Percentiles rank a stretch among this genome's conserved stretches.
Evolutionary conservation across 1,140 invertebrate genomes (phyloP).

Genomic region (Eulimnadia texana): DNA sequence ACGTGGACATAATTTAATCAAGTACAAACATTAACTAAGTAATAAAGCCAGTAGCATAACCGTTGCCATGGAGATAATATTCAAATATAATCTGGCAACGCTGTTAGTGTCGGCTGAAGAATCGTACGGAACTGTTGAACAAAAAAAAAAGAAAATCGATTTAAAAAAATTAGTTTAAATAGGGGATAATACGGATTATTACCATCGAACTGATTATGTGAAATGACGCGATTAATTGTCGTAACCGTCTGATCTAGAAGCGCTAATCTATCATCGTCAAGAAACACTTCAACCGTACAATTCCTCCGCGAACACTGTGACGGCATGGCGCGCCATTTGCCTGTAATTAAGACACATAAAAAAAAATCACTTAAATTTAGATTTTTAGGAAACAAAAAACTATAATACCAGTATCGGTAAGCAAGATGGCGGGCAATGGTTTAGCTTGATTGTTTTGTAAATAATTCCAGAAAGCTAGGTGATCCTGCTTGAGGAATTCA

Average conservation of each 20-base stretch:
- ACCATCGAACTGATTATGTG: conserved; percentile 11
- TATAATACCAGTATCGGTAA: conserved; percentile 30
- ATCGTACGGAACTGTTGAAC: neutral
- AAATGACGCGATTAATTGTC: conserved; percentile 6
- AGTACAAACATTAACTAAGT: neutral
- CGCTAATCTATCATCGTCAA: neutral
- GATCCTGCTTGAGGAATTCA: conserved; percentile 17
- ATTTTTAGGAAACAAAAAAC: neutral
- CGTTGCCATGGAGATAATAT: neutral
- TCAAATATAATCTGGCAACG: neutral
- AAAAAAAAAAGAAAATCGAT: too few species aligned
- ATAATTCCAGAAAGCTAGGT: conserved; percentile 15
- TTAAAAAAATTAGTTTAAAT: too few species aligned
- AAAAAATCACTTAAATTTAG: neutral
- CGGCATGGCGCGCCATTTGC: conserved; percentile 13
- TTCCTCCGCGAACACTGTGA: neutral
- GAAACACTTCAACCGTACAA: conserved; percentile 1
- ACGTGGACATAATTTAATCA: too few species aligned
- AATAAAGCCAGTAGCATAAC: neutral
- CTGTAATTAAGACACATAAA: neutral
- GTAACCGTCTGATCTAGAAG: conserved; percentile 14
- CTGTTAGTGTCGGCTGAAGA: neutral
- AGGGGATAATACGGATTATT: too few species aligned
- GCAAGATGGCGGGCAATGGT: conserved; percentile 27
- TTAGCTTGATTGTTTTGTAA: conserved; percentile 4